phyloP scores from a whole-genome alignment of 2,113 vertebrate species.

The Thalassarche chlororhynchos region DNA sequence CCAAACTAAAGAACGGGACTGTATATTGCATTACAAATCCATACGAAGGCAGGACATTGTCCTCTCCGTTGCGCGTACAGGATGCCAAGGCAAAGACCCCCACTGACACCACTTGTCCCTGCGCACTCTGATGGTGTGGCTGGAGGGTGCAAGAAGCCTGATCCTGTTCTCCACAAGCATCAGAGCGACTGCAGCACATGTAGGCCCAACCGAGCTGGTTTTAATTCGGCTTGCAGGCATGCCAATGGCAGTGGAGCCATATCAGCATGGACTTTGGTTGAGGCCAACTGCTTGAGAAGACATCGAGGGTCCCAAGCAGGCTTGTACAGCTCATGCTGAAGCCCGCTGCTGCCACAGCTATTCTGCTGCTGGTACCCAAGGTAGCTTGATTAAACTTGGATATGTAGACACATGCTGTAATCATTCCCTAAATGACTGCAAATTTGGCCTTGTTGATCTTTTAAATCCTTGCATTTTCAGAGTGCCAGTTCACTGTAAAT shows the following conservation, averaged over 20 bases:
- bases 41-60: not conserved
- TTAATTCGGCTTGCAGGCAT: not conserved
- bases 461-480: conserved; percentile 33
- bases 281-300: not conserved
- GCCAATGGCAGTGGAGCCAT: not conserved
- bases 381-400: conserved; percentile 2
- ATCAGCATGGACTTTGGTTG: not conserved
- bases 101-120: fast-evolving
- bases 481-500: conserved; percentile 56
- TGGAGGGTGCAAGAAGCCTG: not conserved
- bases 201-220: not conserved
- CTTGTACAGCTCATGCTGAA: fast-evolving
- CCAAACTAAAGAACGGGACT: not conserved
- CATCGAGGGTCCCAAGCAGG: not conserved
- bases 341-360: not conserved
- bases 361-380: not conserved
- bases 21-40: not conserved
- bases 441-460: conserved; percentile 36
- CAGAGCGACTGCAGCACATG: fast-evolving
- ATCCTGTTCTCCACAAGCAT: not conserved
- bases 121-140: fast-evolving
- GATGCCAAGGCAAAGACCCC: not conserved
- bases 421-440: conserved; percentile 16
- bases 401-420: not conserved
- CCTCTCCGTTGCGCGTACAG: no score